These are phyloP conservation scores for Galeopsomyia nigrocyanea DNA, from an alignment of 2,888 invertebrate genomes.

Conservation along the genomic window DNA sequence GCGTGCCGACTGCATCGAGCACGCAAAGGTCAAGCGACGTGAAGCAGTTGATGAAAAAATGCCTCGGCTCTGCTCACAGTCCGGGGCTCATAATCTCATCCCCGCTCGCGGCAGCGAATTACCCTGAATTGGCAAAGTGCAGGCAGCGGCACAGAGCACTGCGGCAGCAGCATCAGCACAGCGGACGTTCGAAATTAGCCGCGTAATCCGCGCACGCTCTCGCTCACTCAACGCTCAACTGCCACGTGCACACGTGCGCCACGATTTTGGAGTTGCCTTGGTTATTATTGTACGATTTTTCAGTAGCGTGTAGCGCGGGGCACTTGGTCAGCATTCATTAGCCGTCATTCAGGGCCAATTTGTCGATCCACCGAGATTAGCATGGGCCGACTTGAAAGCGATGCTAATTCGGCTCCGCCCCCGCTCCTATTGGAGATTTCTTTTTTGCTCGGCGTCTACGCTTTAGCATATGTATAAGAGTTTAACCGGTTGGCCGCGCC, in stretches of 20 bases:
- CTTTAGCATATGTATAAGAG: too few species aligned
- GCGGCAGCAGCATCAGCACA: background rate
- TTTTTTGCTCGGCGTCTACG: too few species aligned
- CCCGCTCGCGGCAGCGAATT: conserved; percentile 33
- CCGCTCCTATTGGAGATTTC: background rate
- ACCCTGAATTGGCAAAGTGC: conserved; percentile 42
- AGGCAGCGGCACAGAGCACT: background rate
- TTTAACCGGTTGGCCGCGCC: too few species aligned
- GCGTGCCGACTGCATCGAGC: too few species aligned
- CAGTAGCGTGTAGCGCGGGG: conserved; percentile 48
- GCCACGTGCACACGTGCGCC: conserved; percentile 30
- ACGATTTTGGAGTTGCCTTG: background rate
- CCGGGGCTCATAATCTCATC: conserved; percentile 24
- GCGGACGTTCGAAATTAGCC: conserved; percentile 64
- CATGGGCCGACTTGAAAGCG: conserved; percentile 60
- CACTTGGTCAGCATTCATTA: conserved; percentile 56
- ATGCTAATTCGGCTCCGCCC: conserved; percentile 54
- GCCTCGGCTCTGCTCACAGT: background rate
- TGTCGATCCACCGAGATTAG: conserved; percentile 60
- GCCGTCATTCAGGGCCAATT: conserved; percentile 60
- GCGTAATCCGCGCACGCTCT: conserved; percentile 66
- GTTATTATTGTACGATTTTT: conserved; percentile 11
- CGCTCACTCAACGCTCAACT: conserved; percentile 49
- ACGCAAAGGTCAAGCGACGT: background rate
- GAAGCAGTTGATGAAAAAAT: conserved; percentile 13